Evolutionary conservation across 2,888 invertebrate species (phyloP), one percentile per base, ranked within the genome.

Genomic region (Lepidocyrtinus sp.): DNA sequence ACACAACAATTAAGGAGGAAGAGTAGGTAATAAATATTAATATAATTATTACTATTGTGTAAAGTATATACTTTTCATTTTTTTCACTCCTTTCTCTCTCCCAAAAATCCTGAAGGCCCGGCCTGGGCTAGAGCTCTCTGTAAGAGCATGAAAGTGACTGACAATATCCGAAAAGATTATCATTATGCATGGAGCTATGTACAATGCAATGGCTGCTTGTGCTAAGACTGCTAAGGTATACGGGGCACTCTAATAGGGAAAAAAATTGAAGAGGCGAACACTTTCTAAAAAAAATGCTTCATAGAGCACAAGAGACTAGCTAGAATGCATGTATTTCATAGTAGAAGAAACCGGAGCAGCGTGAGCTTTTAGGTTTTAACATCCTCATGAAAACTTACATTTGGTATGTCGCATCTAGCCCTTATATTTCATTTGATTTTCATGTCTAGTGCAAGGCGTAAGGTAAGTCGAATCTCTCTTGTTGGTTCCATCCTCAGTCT

Each of bases 81-180:
- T 70, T 59, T 27, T 19, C 21, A 12, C 45, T 26, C 63, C 21
- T 55, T 45, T 69, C 62, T 69, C 59, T 80, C 69, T 73, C n/a
- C n/a, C n/a, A 69, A 71, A 55, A 72, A 75, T 25, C 27, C 55
- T n/a, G n/a, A 55, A 73, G 74, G 75, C 75, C 80, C 73, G 75
- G 75, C 73, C 80, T 80, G 68, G 75, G 73, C 77, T 79, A 77
- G 12, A 15, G 77, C 78, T 78, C 78, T 78, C 73, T 78, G 46
- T 78, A 67, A 78, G 78, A 78, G 78, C 78, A 78, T 73, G 78
- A 78, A 78, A 78, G 78, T 78, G 78, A 78, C 78, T 78, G 78
- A 78, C 78, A 78, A 78, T 78, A 78, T 73, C 77, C 67, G 36
- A 67, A 36, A 50, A 70, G 77, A 77, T 72, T 65, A 77, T 77